phyloP scores from a whole-genome alignment of 2,888 invertebrate species.

The Torymus auratus region DNA sequence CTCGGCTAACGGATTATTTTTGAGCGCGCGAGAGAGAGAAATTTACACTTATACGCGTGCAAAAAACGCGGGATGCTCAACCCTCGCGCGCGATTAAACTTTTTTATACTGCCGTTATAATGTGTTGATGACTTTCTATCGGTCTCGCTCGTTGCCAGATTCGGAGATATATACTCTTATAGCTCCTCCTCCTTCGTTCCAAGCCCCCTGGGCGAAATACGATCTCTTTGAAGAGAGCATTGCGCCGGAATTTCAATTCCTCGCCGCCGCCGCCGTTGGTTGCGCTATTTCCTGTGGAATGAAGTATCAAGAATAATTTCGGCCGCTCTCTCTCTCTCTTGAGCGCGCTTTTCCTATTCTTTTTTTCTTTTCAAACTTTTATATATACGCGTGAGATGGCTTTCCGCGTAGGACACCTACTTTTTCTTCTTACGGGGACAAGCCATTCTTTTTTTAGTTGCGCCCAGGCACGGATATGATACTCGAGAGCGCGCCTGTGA shows the following conservation, averaged over 20 bases:
- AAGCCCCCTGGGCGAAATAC: slow-evolving; percentile 46
- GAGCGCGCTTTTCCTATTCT: too few relatives aligned
- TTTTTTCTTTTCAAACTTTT: too few relatives aligned
- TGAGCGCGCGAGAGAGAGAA: neutral
- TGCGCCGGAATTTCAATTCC: slow-evolving; percentile 26
- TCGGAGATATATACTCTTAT: neutral
- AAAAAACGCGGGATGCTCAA: slow-evolving; percentile 1
- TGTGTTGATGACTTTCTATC: slow-evolving; percentile 16
- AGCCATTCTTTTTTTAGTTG: too few relatives aligned
- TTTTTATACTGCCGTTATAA: slow-evolving; percentile 24
- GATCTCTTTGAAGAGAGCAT: slow-evolving; percentile 49
- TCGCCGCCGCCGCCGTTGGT: slow-evolving; percentile 2
- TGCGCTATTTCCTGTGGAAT: slow-evolving; percentile 24
- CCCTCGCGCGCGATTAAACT: slow-evolving; percentile 19
- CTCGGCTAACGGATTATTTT: slow-evolving; percentile 6
- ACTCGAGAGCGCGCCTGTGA: too few relatives aligned
- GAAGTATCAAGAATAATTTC: neutral
- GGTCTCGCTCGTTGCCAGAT: neutral
- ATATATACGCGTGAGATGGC: neutral
- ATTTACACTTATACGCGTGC: neutral
- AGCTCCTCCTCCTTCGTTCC: neutral
- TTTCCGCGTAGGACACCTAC: neutral
- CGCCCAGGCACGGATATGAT: too few relatives aligned
- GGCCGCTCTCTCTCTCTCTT: too few relatives aligned
- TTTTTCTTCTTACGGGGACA: too few relatives aligned